phyloP scores from a whole-genome alignment of 2,797 vertebrate species.

The Smutsia temminckii region DNA sequence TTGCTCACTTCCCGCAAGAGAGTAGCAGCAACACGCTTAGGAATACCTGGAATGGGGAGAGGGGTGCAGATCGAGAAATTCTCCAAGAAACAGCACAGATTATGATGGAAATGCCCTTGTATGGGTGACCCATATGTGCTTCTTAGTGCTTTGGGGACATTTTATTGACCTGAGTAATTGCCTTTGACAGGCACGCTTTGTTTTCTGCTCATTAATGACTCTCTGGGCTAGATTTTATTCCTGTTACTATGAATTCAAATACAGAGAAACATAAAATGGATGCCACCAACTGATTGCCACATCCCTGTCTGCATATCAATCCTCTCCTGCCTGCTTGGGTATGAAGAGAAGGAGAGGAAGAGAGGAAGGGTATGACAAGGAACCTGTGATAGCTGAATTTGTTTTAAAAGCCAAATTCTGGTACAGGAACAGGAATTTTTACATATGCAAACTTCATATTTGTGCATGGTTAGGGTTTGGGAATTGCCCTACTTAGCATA shows the following conservation, averaged over 20 bases:
- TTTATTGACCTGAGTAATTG: slow-evolving; percentile 55
- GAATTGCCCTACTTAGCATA: not conserved
- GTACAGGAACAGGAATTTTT: not conserved
- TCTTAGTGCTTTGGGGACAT: slow-evolving; percentile 31
- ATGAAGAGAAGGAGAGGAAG: not conserved
- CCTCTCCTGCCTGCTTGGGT: slow-evolving; percentile 11
- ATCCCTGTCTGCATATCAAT: slow-evolving; percentile 50
- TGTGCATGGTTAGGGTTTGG: not conserved
- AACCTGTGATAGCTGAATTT: not conserved
- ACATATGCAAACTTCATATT: not conserved
- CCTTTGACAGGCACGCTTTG: slow-evolving; percentile 63
- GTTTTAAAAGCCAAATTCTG: slow-evolving; percentile 46
- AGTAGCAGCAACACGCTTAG: not conserved
- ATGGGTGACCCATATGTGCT: not conserved
- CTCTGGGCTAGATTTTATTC: slow-evolving; percentile 53
- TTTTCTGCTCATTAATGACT: slow-evolving; percentile 67
- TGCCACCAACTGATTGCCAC: slow-evolving; percentile 35
- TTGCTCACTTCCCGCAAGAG: slow-evolving; percentile 7
- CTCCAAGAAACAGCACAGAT: slow-evolving; percentile 1
- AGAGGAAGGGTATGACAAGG: not conserved
- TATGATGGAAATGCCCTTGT: not conserved
- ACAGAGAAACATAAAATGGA: slow-evolving; percentile 49
- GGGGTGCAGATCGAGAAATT: not conserved
- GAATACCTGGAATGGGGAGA: not conserved
- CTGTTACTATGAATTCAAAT: slow-evolving; percentile 60